These are phyloP conservation scores for Poecile atricapillus DNA, from an alignment of 2,113 vertebrate genomes.

Conservation along the genomic window DNA sequence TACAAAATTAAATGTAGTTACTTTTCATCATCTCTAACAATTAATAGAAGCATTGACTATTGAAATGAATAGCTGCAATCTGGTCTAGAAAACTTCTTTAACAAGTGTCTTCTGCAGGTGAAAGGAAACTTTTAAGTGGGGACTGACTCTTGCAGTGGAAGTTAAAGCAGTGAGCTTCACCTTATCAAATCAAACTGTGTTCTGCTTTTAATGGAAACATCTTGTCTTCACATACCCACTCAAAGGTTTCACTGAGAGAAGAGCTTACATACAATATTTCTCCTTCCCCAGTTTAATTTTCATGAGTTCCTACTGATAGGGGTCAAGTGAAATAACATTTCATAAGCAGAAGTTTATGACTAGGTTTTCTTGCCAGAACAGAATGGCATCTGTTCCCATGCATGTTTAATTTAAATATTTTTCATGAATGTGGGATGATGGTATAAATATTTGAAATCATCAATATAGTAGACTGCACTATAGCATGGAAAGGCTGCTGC, in stretches of 20 bases:
- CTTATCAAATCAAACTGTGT: background rate
- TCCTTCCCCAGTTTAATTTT: slow-evolving; percentile 54
- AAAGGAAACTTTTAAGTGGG: background rate
- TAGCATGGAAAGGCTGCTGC: slow-evolving; percentile 65
- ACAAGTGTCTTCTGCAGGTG: background rate
- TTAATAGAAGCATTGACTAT: background rate
- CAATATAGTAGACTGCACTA: slow-evolving; percentile 68
- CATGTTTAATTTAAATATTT: slow-evolving; percentile 73
- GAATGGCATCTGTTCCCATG: slow-evolving; percentile 68
- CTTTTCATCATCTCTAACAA: background rate
- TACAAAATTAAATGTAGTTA: background rate
- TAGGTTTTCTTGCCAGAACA: slow-evolving; percentile 66
- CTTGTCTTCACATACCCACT: slow-evolving; percentile 33
- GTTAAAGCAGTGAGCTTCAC: background rate
- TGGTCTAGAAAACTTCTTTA: background rate
- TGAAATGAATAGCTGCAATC: background rate
- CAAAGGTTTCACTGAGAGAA: slow-evolving; percentile 35
- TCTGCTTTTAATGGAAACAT: slow-evolving; percentile 20
- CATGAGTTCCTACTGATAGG: slow-evolving; percentile 56
- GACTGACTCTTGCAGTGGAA: background rate
- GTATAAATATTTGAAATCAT: slow-evolving; percentile 75
- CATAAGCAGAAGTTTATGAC: slow-evolving; percentile 63
- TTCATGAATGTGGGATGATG: slow-evolving; percentile 70
- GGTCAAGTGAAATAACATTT: slow-evolving; percentile 66
- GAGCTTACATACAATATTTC: slow-evolving; percentile 41